Base-by-base conservation (phyloP, 1,140 invertebrate species). In the Drosophila sucinea region DNA sequence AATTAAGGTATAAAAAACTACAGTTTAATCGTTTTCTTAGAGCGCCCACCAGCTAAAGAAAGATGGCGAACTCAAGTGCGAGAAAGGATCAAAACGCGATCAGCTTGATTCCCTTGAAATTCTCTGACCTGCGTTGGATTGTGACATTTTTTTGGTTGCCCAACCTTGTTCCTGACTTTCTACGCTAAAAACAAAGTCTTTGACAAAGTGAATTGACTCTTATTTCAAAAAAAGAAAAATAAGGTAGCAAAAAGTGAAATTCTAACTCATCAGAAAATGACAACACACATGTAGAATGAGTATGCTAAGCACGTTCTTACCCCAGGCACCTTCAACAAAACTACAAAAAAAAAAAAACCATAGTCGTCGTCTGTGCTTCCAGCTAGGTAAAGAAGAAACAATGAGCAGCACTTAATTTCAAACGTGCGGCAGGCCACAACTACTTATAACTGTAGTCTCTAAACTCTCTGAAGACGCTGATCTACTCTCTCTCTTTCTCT, bases 251-350 rank as follows among this genome's bases (percentile, higher is more conserved):
- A 51, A 51, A 51, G 44, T 51, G 44, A 51, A 51, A 51, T 51
- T 51, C 44, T 51, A 51, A 51, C 23, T 51, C 25, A 51, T 25
- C 23, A 51, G 10, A 51, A 51, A 51, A 27, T 25, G 44, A 51
- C 44, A 51, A 51, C 10, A n/a, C 44, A 51, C 44, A 51, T 51
- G 8, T 23, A 25, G 44, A 51, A 51, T 51, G 23, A 27, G 44
- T 27, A 51, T 51, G 44, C 44, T 10, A 25, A 51, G 44, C 44
- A 51, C 44, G 44, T 51, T 51, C 44, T 51, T 51, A 51, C 44
- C 11, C 11, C 25, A 51, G 23, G 44, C 44, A 51, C 44, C 44
- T 51, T 51, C 23, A 51, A 51, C 6, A 17, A 41, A 40, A 40
- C 8, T 10, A 40, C 23, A 23, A 23, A 23, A 1, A 51, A 51